phyloP scores from a whole-genome alignment of 2,797 vertebrate genomes.

The Paratrypauchen microcephalus region DNA sequence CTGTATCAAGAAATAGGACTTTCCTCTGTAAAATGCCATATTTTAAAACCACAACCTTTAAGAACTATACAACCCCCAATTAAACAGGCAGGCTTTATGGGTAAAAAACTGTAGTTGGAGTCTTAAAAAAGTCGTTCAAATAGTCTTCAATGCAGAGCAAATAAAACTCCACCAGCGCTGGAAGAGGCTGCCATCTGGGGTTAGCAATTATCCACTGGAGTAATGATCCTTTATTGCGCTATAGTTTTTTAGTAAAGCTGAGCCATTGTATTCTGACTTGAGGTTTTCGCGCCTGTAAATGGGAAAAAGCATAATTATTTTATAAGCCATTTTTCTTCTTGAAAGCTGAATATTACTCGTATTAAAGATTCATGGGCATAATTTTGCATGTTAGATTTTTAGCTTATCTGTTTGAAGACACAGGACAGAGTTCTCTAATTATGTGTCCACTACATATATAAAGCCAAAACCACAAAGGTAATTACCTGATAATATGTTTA shows the following conservation, averaged over 20 bases:
- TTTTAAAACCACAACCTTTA: slow-evolving; percentile 15
- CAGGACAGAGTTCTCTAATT: neutral
- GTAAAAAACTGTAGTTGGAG: slow-evolving; percentile 2
- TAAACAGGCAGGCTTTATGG: slow-evolving; percentile 16
- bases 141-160: slow-evolving; percentile 32
- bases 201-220: slow-evolving; percentile 43
- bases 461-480: neutral
- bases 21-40: slow-evolving; percentile 11
- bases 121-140: slow-evolving; percentile 20
- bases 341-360: slow-evolving; percentile 39
- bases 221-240: slow-evolving; percentile 18
- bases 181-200: slow-evolving; percentile 26
- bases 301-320: slow-evolving; percentile 16
- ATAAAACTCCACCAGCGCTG: slow-evolving; percentile 34
- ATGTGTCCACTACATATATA: neutral
- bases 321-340: slow-evolving; percentile 38
- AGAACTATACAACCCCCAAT: slow-evolving; percentile 29
- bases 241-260: slow-evolving; percentile 38
- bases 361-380: slow-evolving; percentile 42
- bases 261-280: slow-evolving; percentile 20
- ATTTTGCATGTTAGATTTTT: slow-evolving; percentile 41
- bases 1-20: slow-evolving; percentile 8
- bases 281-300: slow-evolving; percentile 26
- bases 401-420: slow-evolving; percentile 28
- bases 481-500: neutral